Conservation (phyloP, 1,140 invertebrate genomes). For the Procambarus virginalis region DNA sequence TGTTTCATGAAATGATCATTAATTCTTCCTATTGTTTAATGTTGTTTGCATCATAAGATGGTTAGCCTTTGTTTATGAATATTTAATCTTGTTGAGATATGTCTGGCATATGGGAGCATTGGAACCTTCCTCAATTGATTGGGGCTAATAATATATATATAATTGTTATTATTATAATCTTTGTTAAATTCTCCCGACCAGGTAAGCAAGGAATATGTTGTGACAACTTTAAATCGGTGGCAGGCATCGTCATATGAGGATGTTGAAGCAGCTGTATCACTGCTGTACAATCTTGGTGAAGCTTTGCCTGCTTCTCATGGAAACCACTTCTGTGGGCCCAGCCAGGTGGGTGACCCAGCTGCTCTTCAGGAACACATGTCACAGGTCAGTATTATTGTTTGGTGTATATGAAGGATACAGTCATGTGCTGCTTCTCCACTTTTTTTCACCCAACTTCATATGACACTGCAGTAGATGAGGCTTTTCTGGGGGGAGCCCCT, state of each 20-base stretch:
- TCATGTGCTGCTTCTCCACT: not conserved
- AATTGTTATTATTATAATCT: no score
- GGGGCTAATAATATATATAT: no score
- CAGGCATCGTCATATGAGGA: slow-evolving; percentile 75
- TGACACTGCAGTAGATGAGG: no score
- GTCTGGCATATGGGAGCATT: no score
- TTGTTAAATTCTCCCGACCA: slow-evolving; percentile 48
- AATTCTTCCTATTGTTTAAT: no score
- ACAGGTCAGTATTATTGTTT: slow-evolving; percentile 13
- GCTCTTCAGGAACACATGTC: slow-evolving; percentile 21
- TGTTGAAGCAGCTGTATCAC: slow-evolving; percentile 77
- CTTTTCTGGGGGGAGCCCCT: no score
- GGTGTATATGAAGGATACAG: not conserved
- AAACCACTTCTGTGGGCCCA: slow-evolving; percentile 74
- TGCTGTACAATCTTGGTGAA: slow-evolving; percentile 78
- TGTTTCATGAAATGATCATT: no score
- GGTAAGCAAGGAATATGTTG: slow-evolving; percentile 75
- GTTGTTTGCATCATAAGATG: no score
- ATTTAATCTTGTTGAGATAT: no score
- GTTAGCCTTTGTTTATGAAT: no score
- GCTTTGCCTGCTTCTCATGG: slow-evolving; percentile 75
- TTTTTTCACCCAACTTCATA: not conserved
- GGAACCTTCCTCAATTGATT: no score
- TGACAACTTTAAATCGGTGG: slow-evolving; percentile 76
- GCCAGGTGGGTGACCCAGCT: slow-evolving; percentile 29